Percentiles rank a stretch among this genome's conserved stretches.
Evolutionary conservation across 2,888 invertebrate genomes (phyloP).

Genomic region (Cylindroiulus punctatus): DNA sequence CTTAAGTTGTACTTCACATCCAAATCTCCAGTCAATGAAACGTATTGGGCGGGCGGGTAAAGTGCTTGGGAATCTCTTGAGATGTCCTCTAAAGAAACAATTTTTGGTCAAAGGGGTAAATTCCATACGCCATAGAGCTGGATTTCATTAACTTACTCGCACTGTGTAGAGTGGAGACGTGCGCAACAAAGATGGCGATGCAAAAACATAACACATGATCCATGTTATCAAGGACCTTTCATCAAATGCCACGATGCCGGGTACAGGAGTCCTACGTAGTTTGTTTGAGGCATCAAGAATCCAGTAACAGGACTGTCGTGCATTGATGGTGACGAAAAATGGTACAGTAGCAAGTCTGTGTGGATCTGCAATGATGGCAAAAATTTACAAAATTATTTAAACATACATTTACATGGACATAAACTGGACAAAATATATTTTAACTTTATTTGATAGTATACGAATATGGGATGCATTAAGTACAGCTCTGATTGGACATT

Average conservation of each 20-base stretch:
- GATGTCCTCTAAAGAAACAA: slow-evolving; percentile 35
- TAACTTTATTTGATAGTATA: too few relatives aligned
- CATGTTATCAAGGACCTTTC: slow-evolving; percentile 43
- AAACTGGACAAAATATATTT: too few relatives aligned
- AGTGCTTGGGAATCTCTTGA: slow-evolving; percentile 37
- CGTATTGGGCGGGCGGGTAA: slow-evolving; percentile 48
- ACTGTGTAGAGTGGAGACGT: background rate
- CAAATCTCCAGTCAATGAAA: slow-evolving; percentile 50
- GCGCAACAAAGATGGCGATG: background rate
- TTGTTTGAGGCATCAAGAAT: slow-evolving; percentile 5
- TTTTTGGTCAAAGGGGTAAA: background rate
- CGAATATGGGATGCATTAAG: too few relatives aligned
- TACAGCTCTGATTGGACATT: too few relatives aligned
- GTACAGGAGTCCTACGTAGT: background rate
- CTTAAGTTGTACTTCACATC: slow-evolving; percentile 48
- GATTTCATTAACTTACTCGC: background rate
- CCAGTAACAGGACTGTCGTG: background rate
- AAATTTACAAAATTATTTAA: background rate
- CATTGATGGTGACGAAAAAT: background rate
- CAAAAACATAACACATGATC: slow-evolving; percentile 20
- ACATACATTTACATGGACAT: background rate
- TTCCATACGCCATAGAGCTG: background rate
- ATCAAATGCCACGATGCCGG: slow-evolving; percentile 24
- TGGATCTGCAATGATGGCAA: background rate
- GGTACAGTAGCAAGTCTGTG: background rate